Evolutionary conservation across 2,888 invertebrate genomes (phyloP).

Genomic region (Palloptera scutellata): DNA sequence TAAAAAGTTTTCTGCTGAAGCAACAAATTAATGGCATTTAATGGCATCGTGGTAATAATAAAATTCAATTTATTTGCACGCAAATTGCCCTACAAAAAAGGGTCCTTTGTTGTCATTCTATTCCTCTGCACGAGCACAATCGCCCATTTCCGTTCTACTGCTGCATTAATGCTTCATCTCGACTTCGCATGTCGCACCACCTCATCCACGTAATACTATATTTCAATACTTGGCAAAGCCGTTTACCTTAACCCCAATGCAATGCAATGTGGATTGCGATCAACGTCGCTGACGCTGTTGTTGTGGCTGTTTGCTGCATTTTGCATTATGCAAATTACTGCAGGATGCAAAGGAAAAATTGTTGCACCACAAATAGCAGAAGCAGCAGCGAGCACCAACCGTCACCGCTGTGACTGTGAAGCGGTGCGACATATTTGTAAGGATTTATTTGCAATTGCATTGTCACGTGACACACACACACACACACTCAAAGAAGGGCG

Average conservation of each 20-base stretch:
- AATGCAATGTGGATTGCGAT: no score
- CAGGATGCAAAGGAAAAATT: constrained; percentile 26
- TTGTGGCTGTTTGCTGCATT: constrained; percentile 17
- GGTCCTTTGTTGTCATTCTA: neutral
- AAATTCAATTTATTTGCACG: constrained; percentile 8
- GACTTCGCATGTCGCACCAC: constrained; percentile 2
- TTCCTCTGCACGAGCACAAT: neutral
- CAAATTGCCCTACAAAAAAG: constrained; percentile 14
- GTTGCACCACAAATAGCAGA: constrained; percentile 7
- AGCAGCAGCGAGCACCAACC: neutral
- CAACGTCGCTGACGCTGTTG: neutral
- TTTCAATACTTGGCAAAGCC: constrained; percentile 1
- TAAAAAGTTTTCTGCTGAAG: no score
- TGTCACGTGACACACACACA: neutral
- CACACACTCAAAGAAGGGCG: neutral
- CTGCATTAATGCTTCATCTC: constrained; percentile 9
- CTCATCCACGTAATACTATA: neutral
- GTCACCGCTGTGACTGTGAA: constrained; percentile 16
- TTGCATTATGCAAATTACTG: constrained; percentile 40
- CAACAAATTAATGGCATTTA: no score
- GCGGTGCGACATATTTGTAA: constrained; percentile 32
- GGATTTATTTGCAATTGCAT: constrained; percentile 37
- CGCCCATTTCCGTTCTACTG: neutral
- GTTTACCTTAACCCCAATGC: constrained; percentile 23
- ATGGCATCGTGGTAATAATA: neutral